phyloP scores from a whole-genome alignment of 2,113 vertebrate genomes.

The Scomber japonicus region DNA sequence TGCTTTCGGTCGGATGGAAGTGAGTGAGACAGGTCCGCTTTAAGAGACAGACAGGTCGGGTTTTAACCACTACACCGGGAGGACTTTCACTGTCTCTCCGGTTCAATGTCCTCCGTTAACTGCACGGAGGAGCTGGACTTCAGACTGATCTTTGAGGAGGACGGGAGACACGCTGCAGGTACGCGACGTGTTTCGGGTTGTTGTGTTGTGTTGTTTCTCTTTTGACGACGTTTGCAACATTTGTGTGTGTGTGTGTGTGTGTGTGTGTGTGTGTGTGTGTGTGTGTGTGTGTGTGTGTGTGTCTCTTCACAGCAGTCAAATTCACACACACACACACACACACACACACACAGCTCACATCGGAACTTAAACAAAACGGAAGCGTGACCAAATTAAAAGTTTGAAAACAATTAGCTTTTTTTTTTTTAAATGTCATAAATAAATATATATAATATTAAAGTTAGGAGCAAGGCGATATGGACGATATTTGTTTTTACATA shows the following conservation, averaged over 20 bases:
- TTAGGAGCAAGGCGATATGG: too few relatives aligned
- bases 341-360: too few relatives aligned
- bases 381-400: too few relatives aligned
- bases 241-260: too few relatives aligned
- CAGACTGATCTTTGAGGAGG: constrained; percentile 92
- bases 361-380: too few relatives aligned
- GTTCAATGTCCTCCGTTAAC: constrained; percentile 90
- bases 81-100: constrained; percentile 38
- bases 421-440: too few relatives aligned
- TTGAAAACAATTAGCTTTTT: too few relatives aligned
- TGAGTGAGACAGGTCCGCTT: constrained; percentile 42
- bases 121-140: constrained; percentile 94
- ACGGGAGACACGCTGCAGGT: constrained; percentile 87
- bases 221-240: constrained; percentile 26
- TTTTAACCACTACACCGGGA: not conserved
- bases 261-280: too few relatives aligned
- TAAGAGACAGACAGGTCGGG: constrained; percentile 59
- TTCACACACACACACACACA: not conserved
- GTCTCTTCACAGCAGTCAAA: constrained; percentile 2
- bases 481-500: too few relatives aligned
- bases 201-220: not conserved
- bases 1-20: constrained; percentile 63
- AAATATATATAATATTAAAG: too few relatives aligned
- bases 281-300: too few relatives aligned
- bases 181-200: constrained; percentile 26